phyloP scores from a whole-genome alignment of 1,140 invertebrate species.

The Anoplophora glabripennis region DNA sequence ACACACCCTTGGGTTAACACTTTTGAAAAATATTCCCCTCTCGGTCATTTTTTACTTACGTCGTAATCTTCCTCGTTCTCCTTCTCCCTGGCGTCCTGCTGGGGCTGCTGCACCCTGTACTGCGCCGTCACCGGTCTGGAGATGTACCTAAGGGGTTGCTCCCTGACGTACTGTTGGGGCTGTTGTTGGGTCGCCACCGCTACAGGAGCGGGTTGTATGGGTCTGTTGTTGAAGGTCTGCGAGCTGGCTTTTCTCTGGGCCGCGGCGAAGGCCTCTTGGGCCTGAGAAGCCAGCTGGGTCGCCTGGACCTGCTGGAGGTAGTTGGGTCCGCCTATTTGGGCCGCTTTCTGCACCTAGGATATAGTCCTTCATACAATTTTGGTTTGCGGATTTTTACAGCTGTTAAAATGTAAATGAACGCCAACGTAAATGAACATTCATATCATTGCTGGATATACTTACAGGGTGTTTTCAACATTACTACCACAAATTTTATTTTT shows the following conservation, averaged over 20 bases:
- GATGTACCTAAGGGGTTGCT: background rate
- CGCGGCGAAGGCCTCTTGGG: background rate
- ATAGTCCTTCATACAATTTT: too few relatives aligned
- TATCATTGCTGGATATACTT: too few relatives aligned
- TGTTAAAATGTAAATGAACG: too few relatives aligned
- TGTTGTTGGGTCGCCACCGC: background rate
- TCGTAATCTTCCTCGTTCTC: slow-evolving; percentile 8
- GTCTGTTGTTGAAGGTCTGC: background rate
- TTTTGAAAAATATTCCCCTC: too few relatives aligned
- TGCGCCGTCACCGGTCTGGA: background rate
- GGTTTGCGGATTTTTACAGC: too few relatives aligned
- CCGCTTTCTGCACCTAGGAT: slow-evolving; percentile 5
- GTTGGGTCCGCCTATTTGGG: background rate
- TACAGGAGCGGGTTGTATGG: background rate
- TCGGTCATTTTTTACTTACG: too few relatives aligned
- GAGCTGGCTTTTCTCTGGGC: background rate
- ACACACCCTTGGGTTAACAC: too few relatives aligned
- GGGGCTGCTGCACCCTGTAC: background rate
- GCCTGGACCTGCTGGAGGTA: slow-evolving; percentile 2
- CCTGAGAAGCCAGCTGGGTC: background rate
- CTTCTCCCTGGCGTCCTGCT: slow-evolving; percentile 4
- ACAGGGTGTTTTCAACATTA: too few relatives aligned
- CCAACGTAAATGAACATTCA: too few relatives aligned
- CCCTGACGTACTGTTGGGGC: background rate
- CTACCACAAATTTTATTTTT: too few relatives aligned